A percentile compares a stretch with the other conserved stretches of the same genome.
These are phyloP conservation scores for Crocodylus rhombifer DNA, from an alignment of 2,797 vertebrate genomes.

Conservation along the genomic window DNA sequence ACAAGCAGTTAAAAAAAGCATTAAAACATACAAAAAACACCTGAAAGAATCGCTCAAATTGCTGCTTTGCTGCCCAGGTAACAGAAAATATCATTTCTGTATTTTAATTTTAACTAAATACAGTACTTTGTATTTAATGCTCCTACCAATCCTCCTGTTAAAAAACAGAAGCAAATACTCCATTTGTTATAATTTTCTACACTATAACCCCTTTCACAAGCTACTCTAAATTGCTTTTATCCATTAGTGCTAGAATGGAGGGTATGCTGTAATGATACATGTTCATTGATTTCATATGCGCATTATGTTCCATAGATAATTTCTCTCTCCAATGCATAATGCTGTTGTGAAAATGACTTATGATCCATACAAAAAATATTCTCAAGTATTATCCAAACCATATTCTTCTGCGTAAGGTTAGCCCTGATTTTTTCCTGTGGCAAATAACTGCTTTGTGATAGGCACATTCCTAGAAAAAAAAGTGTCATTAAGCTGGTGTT, in stretches of 20 bases:
- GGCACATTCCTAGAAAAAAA: not conserved
- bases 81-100: not conserved
- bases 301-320: not conserved
- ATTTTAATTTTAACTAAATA: not conserved
- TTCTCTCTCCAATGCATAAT: not conserved
- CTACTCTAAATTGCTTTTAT: not conserved
- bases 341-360: not conserved
- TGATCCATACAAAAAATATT: not conserved
- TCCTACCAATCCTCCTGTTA: not conserved
- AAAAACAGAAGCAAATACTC: not conserved
- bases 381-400: not conserved
- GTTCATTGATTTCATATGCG: not conserved
- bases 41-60: not conserved
- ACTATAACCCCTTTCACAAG: not conserved
- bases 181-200: not conserved
- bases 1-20: not conserved
- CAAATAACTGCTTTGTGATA: not conserved
- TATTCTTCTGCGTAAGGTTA: fast-evolving
- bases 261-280: not conserved
- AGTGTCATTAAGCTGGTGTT: not conserved
- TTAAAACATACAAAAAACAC: not conserved
- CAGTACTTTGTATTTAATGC: not conserved
- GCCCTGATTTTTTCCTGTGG: not conserved
- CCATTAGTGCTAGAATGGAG: not conserved
- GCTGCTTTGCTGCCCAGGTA: not conserved